Percentiles rank a stretch among this genome's conserved stretches.
phyloP scores from a whole-genome alignment of 2,888 invertebrate genomes.

The Sinhomidia bicolor region DNA sequence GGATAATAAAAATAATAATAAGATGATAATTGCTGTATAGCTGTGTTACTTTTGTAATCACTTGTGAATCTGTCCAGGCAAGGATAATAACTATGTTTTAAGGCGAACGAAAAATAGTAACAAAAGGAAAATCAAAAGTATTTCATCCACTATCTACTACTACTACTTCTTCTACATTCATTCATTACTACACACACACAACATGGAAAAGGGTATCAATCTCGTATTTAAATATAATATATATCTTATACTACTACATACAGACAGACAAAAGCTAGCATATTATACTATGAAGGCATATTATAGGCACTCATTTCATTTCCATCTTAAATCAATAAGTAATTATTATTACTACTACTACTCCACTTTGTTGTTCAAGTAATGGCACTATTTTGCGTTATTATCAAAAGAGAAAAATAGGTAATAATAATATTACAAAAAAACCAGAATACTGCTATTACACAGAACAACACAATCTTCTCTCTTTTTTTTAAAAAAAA shows the following conservation, averaged over 20 bases:
- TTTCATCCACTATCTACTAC: no score
- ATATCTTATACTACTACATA: background rate
- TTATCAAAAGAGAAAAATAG: background rate
- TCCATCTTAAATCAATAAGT: no score
- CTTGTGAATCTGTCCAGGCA: constrained; percentile 75
- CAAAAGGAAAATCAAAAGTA: background rate
- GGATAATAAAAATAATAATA: no score
- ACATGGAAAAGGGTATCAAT: constrained; percentile 46
- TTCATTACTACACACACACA: constrained; percentile 9
- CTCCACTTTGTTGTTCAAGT: no score
- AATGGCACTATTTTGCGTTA: constrained; percentile 3
- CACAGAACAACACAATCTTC: background rate
- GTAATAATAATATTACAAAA: no score
- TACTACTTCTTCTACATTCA: no score
- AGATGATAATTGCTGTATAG: constrained; percentile 34
- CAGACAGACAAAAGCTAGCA: no score
- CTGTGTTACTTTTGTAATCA: constrained; percentile 71
- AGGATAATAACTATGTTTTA: constrained; percentile 71
- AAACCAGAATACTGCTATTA: constrained; percentile 13
- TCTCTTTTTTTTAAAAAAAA: no score
- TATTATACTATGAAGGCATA: no score
- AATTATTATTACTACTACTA: no score
- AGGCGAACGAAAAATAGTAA: constrained; percentile 40
- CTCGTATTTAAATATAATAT: background rate
- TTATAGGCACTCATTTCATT: background rate